Percentiles rank a stretch among this genome's conserved stretches.
phyloP scores from a whole-genome alignment of 2,888 invertebrate species.

The Drosophila aldrichi region DNA sequence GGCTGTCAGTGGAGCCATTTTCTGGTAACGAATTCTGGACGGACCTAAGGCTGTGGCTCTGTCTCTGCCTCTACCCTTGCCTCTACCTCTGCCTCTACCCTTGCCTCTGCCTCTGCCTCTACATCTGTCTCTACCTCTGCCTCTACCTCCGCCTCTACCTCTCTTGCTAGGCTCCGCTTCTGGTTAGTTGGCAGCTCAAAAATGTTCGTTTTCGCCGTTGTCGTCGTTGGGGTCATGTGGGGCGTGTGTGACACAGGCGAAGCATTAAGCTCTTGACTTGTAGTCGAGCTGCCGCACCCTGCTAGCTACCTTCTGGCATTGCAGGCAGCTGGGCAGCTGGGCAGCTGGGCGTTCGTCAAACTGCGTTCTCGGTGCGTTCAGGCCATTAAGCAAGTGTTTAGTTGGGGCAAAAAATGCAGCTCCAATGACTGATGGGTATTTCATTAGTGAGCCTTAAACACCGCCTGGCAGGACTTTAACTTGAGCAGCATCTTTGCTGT shows the following conservation, averaged over 20 bases:
- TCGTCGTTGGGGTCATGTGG: slow-evolving; percentile 23
- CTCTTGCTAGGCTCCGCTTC: not conserved
- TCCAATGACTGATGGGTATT: slow-evolving; percentile 23
- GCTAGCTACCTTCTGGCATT: not conserved
- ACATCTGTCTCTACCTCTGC: no score
- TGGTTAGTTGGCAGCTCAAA: slow-evolving; percentile 49
- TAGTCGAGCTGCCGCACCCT: slow-evolving; percentile 26
- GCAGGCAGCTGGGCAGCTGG: slow-evolving; percentile 45
- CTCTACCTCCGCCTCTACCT: not conserved
- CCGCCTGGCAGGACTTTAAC: not conserved
- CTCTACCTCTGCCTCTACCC: no score
- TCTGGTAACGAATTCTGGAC: slow-evolving; percentile 5
- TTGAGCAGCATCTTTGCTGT: not conserved
- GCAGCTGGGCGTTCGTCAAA: slow-evolving; percentile 44
- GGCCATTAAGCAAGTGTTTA: slow-evolving; percentile 21
- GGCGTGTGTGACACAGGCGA: slow-evolving; percentile 52
- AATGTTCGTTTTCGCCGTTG: slow-evolving; percentile 31
- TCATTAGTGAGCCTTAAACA: slow-evolving; percentile 2
- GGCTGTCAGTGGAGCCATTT: slow-evolving; percentile 34
- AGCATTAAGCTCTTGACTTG: slow-evolving; percentile 70
- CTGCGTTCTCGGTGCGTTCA: slow-evolving; percentile 14
- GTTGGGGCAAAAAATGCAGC: not conserved
- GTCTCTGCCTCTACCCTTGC: no score
- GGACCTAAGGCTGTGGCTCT: no score
- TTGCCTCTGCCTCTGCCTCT: no score